Conservation (phyloP, 2,888 invertebrate species). For the Drosophila acutilabella region DNA sequence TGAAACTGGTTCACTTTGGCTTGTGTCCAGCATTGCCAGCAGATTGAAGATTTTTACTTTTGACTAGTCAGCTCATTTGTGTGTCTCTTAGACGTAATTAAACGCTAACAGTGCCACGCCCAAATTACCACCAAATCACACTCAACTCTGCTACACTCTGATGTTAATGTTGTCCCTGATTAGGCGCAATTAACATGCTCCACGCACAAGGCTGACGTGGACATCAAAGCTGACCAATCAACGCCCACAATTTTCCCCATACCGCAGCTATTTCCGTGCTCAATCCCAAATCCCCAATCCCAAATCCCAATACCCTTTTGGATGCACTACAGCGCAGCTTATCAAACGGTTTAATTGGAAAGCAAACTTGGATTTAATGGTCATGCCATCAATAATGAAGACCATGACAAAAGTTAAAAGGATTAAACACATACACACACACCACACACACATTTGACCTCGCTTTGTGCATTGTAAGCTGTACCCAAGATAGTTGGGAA, state of each 20-base stretch:
- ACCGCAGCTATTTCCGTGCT: not conserved
- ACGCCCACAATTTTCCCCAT: slow-evolving; percentile 40
- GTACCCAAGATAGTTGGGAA: not conserved
- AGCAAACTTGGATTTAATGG: slow-evolving; percentile 77
- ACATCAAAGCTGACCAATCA: slow-evolving; percentile 41
- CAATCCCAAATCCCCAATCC: not conserved
- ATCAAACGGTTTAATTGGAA: slow-evolving; percentile 81
- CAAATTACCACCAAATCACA: slow-evolving; percentile 11
- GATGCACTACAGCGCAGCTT: slow-evolving; percentile 54
- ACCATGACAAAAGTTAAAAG: slow-evolving; percentile 42
- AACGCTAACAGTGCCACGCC: slow-evolving; percentile 56
- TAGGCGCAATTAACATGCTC: slow-evolving; percentile 74
- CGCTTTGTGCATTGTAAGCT: not conserved
- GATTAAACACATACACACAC: slow-evolving; percentile 30
- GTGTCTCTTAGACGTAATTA: slow-evolving; percentile 63
- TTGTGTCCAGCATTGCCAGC: slow-evolving; percentile 9
- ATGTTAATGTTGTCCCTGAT: slow-evolving; percentile 63
- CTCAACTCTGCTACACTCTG: slow-evolving; percentile 1
- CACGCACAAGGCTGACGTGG: slow-evolving; percentile 65
- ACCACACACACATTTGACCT: slow-evolving; percentile 8
- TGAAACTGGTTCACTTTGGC: slow-evolving; percentile 18
- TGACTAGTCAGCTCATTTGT: slow-evolving; percentile 58
- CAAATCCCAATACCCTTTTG: slow-evolving; percentile 1
- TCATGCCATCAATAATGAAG: slow-evolving; percentile 61
- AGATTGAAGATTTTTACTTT: slow-evolving; percentile 45